Percentiles rank a stretch among this genome's conserved stretches.
These are phyloP conservation scores for Gobio gobio DNA, from an alignment of 2,113 vertebrate genomes.

Conservation along the genomic window DNA sequence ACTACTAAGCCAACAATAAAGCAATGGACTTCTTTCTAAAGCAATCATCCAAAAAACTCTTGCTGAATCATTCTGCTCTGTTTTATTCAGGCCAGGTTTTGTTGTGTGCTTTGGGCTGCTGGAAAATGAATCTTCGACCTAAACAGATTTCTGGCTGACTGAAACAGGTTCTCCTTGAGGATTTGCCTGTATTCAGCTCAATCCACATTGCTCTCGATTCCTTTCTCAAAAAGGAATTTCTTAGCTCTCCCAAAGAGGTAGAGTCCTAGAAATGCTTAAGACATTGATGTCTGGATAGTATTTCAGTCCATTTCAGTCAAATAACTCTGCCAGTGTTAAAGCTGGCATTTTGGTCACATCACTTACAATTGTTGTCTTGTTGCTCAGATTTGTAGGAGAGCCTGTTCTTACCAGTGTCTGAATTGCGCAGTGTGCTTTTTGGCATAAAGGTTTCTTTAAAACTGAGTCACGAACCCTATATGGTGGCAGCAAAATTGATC, in stretches of 20 bases:
- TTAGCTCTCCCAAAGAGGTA: neutral
- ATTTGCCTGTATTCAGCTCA: neutral
- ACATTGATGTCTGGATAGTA: neutral
- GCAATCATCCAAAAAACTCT: constrained; percentile 10
- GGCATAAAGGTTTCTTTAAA: too few relatives aligned
- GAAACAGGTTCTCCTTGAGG: constrained; percentile 54
- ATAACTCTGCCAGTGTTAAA: neutral
- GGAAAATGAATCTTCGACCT: constrained; percentile 71
- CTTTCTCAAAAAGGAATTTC: neutral
- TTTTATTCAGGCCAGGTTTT: constrained; percentile 19
- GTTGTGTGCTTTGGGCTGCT: constrained; percentile 51
- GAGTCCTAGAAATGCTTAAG: neutral
- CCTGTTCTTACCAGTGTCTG: neutral
- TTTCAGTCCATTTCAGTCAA: neutral
- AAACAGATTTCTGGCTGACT: constrained; percentile 44
- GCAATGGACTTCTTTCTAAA: constrained; percentile 55
- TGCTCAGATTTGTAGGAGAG: constrained; percentile 12
- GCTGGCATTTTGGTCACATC: neutral
- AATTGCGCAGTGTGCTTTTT: constrained; percentile 1
- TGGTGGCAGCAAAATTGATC: neutral
- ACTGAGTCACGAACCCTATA: too few relatives aligned
- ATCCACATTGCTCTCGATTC: neutral
- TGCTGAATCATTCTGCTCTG: neutral
- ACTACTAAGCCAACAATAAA: neutral
- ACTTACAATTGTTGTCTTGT: neutral